phyloP scores from a whole-genome alignment of 2,797 vertebrate genomes.

The Microchirus variegatus region DNA sequence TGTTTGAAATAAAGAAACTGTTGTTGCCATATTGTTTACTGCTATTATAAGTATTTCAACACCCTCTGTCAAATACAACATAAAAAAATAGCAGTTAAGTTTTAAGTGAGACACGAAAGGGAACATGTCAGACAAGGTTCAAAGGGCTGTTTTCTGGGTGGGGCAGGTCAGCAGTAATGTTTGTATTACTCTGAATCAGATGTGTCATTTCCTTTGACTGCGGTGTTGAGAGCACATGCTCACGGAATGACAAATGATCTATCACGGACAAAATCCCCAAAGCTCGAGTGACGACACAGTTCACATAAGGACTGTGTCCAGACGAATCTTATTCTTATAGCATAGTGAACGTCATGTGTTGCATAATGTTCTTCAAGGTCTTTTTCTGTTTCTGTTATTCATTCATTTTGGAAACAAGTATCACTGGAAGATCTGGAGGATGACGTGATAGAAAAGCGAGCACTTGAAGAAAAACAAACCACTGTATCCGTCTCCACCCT shows the following conservation, averaged over 20 bases:
- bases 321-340: too few relatives aligned
- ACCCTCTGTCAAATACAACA: background rate
- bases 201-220: slow-evolving; percentile 48
- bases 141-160: slow-evolving; percentile 22
- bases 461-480: slow-evolving; percentile 20
- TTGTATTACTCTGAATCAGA: slow-evolving; percentile 21
- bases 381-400: background rate
- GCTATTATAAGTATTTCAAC: background rate
- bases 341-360: background rate
- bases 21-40: too few relatives aligned
- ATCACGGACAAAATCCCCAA: slow-evolving; percentile 7
- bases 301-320: background rate
- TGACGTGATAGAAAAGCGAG: slow-evolving; percentile 4
- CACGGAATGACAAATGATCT: slow-evolving; percentile 31
- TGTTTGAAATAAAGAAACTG: too few relatives aligned
- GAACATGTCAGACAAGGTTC: slow-evolving; percentile 6
- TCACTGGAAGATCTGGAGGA: slow-evolving; percentile 1
- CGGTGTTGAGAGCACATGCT: slow-evolving; percentile 6
- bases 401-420: background rate
- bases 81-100: background rate
- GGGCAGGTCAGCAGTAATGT: slow-evolving; percentile 17
- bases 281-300: background rate
- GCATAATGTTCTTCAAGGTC: background rate
- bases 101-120: slow-evolving; percentile 2
- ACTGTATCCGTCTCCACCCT: slow-evolving; percentile 19